Evolutionary conservation across 2,797 vertebrate genomes (phyloP).

Genomic region (Tragopan temminckii): DNA sequence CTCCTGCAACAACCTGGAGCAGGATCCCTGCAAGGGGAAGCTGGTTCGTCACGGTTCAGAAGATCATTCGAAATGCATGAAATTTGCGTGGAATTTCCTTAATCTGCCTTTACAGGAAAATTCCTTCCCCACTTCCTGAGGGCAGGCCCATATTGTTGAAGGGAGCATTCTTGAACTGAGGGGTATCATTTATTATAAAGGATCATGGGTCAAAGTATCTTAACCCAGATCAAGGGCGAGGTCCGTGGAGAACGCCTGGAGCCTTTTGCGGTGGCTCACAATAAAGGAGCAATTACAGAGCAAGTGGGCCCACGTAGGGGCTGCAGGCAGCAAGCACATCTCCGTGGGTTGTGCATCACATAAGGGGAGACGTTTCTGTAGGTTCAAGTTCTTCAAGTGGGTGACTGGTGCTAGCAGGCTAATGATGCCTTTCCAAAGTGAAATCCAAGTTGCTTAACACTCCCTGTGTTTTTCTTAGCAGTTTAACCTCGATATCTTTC

Average conservation of each 20-base stretch:
- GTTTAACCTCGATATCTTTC: conserved; percentile 69
- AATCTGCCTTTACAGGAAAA: conserved; percentile 76
- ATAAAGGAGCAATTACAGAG: conserved; percentile 69
- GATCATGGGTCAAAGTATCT: conserved; percentile 71
- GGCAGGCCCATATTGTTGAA: conserved; percentile 67
- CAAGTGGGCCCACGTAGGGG: neutral
- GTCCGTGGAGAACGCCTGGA: conserved; percentile 65
- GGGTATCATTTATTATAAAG: conserved; percentile 78
- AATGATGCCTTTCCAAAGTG: conserved; percentile 34
- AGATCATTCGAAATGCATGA: conserved; percentile 69
- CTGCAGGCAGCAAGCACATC: conserved; percentile 1
- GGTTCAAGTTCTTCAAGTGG: conserved; percentile 4
- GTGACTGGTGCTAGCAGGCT: neutral
- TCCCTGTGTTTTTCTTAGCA: conserved; percentile 40
- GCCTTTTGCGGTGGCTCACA: conserved; percentile 62
- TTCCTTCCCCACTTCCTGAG: conserved; percentile 68
- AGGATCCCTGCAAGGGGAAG: conserved; percentile 46
- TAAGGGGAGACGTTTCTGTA: conserved; percentile 2
- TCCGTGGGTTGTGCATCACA: neutral
- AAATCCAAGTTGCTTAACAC: conserved; percentile 19
- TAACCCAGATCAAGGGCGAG: conserved; percentile 75
- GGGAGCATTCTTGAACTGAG: conserved; percentile 66
- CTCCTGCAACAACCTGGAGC: conserved; percentile 28
- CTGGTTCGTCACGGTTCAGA: conserved; percentile 53
- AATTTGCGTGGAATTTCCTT: conserved; percentile 75